Evolutionary conservation across 2,888 invertebrate genomes (phyloP), one percentile per base, ranked within the genome.

Genomic region (Slavum lentiscoides): DNA sequence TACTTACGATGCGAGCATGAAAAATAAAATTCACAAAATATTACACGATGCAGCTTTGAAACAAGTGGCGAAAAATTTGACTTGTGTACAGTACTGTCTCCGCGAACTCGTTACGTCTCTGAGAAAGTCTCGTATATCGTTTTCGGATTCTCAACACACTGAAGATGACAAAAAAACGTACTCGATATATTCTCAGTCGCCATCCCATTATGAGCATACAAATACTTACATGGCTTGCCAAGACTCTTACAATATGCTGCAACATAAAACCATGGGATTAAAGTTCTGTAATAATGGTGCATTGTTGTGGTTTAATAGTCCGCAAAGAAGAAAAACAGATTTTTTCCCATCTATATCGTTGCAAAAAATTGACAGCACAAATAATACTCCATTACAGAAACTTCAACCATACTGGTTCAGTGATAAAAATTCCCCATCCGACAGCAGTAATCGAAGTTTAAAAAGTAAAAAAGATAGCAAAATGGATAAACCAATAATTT

Each of bases 11-110:
- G 23, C 84, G 88, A 88, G 86, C 92, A 21, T 88, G 96, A 58
- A 93, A 92, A 84, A 92, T 91, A 86, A 92, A 72, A 72, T 80
- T 58, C 58, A 69, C 13, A 72, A 80, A 66, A 19, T 80, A 49
- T 64, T 80, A 11, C 62, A 80, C 43, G 80, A 80, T 80, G 30
- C 93, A 74, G 94, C 95, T 0, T 90, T 92, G 85, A 92, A 93
- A 84, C 91, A 94, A 85, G 94, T 96, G 1, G 92, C 91, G 83
- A 93, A 94, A 86, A 94, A 94, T 74, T 91, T 94, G 74, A 92
- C 94, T 59, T 97, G 97, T 86, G 87, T 97, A 75, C 92, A 96
- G 86, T 94, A 95, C 69, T 96, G 96, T 87, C 88, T 97, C 64
- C 87, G 93, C 59, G 91, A 92, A 72, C 87, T 94, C 82, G 91